These are phyloP conservation scores for Chanos chanos DNA, from an alignment of 2,797 vertebrate genomes.

Conservation along the genomic window DNA sequence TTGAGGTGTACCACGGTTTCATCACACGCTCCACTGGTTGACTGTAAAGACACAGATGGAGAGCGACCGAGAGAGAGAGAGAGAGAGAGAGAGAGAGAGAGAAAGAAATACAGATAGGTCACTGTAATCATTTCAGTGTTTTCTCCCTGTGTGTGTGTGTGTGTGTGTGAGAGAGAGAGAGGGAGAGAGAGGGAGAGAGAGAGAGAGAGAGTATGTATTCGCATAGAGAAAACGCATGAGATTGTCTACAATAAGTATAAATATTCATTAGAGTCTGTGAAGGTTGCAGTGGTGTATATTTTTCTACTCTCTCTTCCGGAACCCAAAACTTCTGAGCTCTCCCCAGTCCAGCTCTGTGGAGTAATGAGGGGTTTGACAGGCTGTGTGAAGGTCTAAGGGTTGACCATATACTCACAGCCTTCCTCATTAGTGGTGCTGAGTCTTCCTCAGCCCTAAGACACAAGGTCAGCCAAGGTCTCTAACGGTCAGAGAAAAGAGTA, in stretches of 20 bases:
- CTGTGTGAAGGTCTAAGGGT: too few species aligned
- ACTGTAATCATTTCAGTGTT: conserved; percentile 35
- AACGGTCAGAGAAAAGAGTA: not conserved
- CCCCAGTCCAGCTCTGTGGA: too few species aligned
- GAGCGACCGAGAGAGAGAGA: not conserved
- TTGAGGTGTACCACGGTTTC: conserved; percentile 25
- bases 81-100: not conserved
- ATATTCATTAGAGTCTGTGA: too few species aligned
- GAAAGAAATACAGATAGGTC: conserved; percentile 12
- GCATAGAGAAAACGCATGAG: too few species aligned
- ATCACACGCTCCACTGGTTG: conserved; percentile 31
- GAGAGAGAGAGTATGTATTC: too few species aligned
- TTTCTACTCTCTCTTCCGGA: too few species aligned
- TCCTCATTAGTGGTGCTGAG: conserved; percentile 16
- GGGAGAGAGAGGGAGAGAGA: too few species aligned
- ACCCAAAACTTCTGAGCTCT: too few species aligned
- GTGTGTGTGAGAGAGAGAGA: not conserved
- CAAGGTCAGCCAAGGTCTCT: conserved; percentile 3
- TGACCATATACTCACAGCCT: not conserved
- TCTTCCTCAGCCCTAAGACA: conserved; percentile 7
- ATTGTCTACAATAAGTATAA: too few species aligned
- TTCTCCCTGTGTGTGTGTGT: conserved; percentile 5
- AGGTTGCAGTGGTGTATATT: too few species aligned
- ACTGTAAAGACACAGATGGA: too few species aligned
- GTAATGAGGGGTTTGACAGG: too few species aligned